These are phyloP conservation scores for Felis catus DNA, from an alignment of 2,113 vertebrate species.

Conservation along the genomic window DNA sequence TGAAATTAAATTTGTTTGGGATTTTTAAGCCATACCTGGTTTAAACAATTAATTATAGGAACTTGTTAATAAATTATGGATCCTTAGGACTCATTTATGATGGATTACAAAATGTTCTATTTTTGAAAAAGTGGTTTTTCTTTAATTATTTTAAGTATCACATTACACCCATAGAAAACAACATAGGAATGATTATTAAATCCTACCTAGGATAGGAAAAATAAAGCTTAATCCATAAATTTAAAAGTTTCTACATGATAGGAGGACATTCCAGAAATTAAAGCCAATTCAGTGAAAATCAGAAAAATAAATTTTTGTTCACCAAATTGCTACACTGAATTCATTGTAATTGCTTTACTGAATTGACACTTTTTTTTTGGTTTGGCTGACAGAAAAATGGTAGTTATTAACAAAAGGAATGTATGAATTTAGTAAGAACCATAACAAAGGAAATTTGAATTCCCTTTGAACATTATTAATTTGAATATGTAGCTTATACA, in stretches of 20 bases:
- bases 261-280: background rate
- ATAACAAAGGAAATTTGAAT: background rate
- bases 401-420: background rate
- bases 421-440: constrained; percentile 10
- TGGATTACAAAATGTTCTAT: background rate
- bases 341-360: background rate
- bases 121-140: background rate
- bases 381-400: background rate
- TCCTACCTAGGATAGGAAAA: background rate
- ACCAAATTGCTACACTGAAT: background rate
- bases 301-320: background rate
- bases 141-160: constrained; percentile 29
- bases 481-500: background rate
- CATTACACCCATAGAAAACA: background rate
- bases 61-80: background rate
- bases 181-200: background rate
- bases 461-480: background rate
- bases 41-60: constrained; percentile 47
- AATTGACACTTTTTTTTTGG: background rate
- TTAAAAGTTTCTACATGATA: background rate
- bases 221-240: background rate
- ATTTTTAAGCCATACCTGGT: background rate
- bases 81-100: background rate
- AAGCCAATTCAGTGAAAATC: constrained; percentile 4
- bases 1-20: constrained; percentile 16